phyloP scores from a whole-genome alignment of 1,140 invertebrate genomes.

The Achroia grisella region DNA sequence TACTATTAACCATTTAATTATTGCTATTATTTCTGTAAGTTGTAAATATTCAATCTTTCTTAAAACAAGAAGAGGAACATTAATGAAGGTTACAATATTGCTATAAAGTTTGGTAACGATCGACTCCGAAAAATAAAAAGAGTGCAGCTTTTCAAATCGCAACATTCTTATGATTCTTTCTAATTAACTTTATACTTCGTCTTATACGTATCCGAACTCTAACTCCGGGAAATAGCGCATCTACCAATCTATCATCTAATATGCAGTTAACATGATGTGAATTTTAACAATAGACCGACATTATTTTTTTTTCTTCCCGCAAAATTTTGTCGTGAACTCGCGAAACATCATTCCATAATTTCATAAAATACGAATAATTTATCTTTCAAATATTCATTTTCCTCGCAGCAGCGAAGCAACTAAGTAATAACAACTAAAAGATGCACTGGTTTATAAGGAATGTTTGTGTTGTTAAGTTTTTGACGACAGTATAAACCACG shows the following conservation, averaged over 20 bases:
- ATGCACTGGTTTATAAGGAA: slow-evolving; percentile 38
- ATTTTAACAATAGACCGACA: slow-evolving; percentile 25
- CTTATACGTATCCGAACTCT: slow-evolving; percentile 36
- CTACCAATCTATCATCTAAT: slow-evolving; percentile 67
- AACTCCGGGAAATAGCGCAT: slow-evolving; percentile 66
- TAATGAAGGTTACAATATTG: slow-evolving; percentile 71
- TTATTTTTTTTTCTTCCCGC: slow-evolving; percentile 19
- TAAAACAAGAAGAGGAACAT: slow-evolving; percentile 75
- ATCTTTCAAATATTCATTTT: slow-evolving; percentile 22
- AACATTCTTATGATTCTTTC: slow-evolving; percentile 56
- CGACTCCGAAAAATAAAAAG: slow-evolving; percentile 53
- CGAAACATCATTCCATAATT: slow-evolving; percentile 37
- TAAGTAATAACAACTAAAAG: slow-evolving; percentile 35
- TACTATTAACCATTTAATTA: slow-evolving; percentile 67
- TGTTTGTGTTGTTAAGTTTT: slow-evolving; percentile 28
- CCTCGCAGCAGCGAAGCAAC: slow-evolving; percentile 12
- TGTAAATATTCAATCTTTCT: slow-evolving; percentile 75
- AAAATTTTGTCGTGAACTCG: slow-evolving; percentile 25
- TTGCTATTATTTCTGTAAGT: slow-evolving; percentile 72
- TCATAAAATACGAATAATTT: not conserved
- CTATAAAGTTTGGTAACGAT: slow-evolving; percentile 70
- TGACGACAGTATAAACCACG: slow-evolving; percentile 17
- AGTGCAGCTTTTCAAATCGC: slow-evolving; percentile 74
- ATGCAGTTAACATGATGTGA: slow-evolving; percentile 41
- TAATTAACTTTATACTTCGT: slow-evolving; percentile 25